Percentiles rank a stretch among this genome's conserved stretches.
Conservation (phyloP, 2,888 invertebrate genomes). For the Eristalis pertinax region DNA sequence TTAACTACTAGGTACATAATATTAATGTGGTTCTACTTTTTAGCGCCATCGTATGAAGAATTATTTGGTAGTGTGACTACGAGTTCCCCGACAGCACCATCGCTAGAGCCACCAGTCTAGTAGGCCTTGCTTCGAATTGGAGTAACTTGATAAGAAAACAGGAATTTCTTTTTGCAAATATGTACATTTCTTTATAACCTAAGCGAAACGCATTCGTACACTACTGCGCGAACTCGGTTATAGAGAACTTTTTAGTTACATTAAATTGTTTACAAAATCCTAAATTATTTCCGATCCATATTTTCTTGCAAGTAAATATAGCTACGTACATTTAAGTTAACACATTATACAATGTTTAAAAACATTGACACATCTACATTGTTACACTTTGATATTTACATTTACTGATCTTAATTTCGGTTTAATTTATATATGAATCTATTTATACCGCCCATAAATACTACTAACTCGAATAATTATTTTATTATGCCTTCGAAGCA, state of each 20-base stretch:
- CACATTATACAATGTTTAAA: not conserved
- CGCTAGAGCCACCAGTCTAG: conserved; percentile 54
- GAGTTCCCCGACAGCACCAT: conserved; percentile 54
- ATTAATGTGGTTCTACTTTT: conserved; percentile 39
- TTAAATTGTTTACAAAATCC: not conserved
- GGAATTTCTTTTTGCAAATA: conserved; percentile 45
- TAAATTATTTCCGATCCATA: not conserved
- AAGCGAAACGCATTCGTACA: not conserved
- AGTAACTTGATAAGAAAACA: conserved; percentile 20
- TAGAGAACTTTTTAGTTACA: not conserved
- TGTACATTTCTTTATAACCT: conserved; percentile 25
- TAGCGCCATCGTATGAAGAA: conserved; percentile 81
- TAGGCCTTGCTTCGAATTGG: not conserved
- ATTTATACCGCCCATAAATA: conserved; percentile 34
- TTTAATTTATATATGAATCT: not conserved
- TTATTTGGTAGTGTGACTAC: conserved; percentile 78
- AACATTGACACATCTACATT: not conserved
- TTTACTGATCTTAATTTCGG: not conserved
- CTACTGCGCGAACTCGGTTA: not conserved
- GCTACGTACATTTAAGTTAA: not conserved
- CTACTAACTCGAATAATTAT: conserved; percentile 24
- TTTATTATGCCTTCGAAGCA: conserved; percentile 22
- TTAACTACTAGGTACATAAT: not conserved
- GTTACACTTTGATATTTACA: not conserved
- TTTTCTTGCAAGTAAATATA: not conserved